These are phyloP conservation scores for Pavo muticus DNA, from an alignment of 2,113 vertebrate genomes.

Conservation along the genomic window DNA sequence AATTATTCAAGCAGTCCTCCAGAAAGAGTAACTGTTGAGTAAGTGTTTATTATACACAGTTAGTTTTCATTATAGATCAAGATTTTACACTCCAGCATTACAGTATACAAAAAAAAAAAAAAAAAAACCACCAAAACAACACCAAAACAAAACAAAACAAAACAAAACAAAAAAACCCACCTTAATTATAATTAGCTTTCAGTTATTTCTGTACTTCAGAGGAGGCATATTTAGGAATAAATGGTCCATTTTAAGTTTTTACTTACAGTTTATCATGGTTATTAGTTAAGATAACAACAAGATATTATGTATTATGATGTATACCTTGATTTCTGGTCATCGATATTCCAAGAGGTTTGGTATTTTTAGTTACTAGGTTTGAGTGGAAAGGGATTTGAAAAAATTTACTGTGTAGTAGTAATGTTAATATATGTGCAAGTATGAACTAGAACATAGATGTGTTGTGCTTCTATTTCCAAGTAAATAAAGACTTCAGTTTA, in stretches of 20 bases:
- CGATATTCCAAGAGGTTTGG: background rate
- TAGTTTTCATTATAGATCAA: constrained; percentile 76
- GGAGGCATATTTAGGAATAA: background rate
- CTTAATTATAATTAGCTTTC: background rate
- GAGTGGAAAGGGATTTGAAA: background rate
- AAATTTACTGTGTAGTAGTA: background rate
- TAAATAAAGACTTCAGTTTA: background rate
- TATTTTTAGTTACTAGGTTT: background rate
- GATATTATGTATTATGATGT: rapidly evolving
- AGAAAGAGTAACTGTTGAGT: constrained; percentile 78
- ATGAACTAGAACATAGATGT: background rate
- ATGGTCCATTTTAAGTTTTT: background rate
- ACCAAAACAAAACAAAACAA: background rate
- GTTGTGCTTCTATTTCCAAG: background rate
- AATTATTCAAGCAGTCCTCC: constrained; percentile 47
- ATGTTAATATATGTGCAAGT: background rate
- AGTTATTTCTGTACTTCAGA: background rate
- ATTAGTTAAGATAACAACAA: background rate
- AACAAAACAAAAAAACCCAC: background rate
- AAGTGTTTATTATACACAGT: constrained; percentile 72
- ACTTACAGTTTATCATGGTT: background rate
- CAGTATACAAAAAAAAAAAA: background rate
- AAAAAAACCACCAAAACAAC: background rate
- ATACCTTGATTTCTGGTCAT: background rate
- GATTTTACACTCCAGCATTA: constrained; percentile 48